These are phyloP conservation scores for Sepiola atlantica DNA, from an alignment of 2,888 invertebrate species.

Conservation along the genomic window DNA sequence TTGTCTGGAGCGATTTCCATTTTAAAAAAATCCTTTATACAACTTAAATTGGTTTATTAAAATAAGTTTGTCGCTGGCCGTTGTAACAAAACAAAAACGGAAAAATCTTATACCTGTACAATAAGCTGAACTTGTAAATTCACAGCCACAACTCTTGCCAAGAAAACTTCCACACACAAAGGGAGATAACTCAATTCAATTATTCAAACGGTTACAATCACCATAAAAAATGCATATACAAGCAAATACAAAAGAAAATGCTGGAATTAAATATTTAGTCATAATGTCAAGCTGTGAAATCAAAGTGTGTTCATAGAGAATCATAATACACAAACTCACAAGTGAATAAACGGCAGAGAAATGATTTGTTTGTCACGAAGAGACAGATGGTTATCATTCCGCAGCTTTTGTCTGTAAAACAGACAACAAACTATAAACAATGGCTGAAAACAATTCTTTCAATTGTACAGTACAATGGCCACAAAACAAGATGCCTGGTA, in stretches of 20 bases:
- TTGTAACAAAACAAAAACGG: no score
- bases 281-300: neutral
- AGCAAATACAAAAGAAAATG: neutral
- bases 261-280: neutral
- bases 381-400: neutral
- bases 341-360: neutral
- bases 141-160: no score
- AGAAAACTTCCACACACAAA: no score
- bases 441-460: neutral
- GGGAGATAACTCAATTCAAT: no score
- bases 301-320: neutral
- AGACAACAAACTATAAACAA: neutral
- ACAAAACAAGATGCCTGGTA: neutral
- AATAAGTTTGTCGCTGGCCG: no score
- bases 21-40: no score
- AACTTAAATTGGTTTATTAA: no score
- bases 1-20: no score
- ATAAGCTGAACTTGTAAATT: no score
- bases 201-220: no score
- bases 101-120: no score
- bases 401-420: neutral
- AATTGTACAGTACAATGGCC: neutral
- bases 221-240: neutral
- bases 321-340: neutral
- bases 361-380: neutral